A percentile compares a stretch with the other conserved stretches of the same genome.
Conservation (phyloP, 2,797 vertebrate species). For the Protosalanx chinensis region DNA sequence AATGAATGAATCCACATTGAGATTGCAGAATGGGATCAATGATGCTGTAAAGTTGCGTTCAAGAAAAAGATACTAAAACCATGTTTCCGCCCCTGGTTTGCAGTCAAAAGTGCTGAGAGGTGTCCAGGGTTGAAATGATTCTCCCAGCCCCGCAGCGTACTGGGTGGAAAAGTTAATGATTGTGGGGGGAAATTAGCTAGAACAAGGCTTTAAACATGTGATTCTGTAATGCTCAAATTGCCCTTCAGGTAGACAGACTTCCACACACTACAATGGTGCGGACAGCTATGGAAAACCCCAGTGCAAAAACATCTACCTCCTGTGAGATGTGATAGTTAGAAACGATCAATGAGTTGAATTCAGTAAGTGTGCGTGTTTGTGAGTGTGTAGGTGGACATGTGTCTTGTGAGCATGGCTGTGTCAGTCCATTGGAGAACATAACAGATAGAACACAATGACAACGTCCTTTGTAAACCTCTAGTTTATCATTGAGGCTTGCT, state of each 20-base stretch:
- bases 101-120: not conserved
- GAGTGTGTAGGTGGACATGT: not conserved
- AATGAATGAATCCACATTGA: not conserved
- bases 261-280: not conserved
- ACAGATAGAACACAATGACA: not conserved
- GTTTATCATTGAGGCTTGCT: not conserved
- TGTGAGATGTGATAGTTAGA: not conserved
- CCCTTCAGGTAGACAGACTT: not conserved
- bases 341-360: not conserved
- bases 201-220: not conserved
- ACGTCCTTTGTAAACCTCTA: not conserved
- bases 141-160: not conserved
- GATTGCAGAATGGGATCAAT: too few species aligned
- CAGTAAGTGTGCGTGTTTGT: not conserved
- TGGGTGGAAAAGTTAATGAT: not conserved
- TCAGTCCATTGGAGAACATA: not conserved
- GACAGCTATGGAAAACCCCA: not conserved
- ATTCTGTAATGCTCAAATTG: conserved; percentile 4
- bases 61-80: too few species aligned
- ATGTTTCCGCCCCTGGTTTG: too few species aligned
- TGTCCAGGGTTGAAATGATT: not conserved
- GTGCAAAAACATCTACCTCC: conserved; percentile 1
- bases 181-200: not conserved
- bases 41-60: too few species aligned
- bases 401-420: too few species aligned